These are phyloP conservation scores for Phorcus lineatus DNA, from an alignment of 2,888 invertebrate genomes.

Conservation along the genomic window DNA sequence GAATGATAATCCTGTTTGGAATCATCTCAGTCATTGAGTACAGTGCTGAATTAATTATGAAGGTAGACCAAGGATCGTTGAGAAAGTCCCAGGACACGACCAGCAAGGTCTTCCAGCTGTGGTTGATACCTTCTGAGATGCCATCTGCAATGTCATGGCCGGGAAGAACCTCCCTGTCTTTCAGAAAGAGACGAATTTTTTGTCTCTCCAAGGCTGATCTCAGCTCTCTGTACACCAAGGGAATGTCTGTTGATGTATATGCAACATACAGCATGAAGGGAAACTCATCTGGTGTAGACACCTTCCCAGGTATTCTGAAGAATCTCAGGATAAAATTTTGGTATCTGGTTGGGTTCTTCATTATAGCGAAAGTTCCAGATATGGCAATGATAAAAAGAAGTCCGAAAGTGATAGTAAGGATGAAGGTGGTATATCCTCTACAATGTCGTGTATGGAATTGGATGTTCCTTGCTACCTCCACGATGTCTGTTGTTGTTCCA, in stretches of 20 bases:
- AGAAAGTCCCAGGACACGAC: neutral
- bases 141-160: conserved; percentile 13
- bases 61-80: neutral
- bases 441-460: neutral
- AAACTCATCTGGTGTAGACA: neutral
- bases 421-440: neutral
- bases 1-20: neutral
- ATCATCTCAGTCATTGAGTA: neutral
- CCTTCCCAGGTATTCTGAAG: neutral
- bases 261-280: neutral
- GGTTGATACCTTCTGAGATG: neutral
- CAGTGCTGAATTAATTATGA: neutral
- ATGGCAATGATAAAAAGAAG: neutral
- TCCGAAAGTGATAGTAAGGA: neutral
- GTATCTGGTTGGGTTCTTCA: neutral
- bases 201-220: neutral
- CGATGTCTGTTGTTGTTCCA: neutral
- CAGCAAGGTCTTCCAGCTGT: conserved; percentile 12
- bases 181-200: neutral
- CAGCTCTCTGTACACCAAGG: neutral
- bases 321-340: neutral
- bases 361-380: neutral
- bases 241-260: neutral
- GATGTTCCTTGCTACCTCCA: neutral
- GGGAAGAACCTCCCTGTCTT: conserved; percentile 3